Evolutionary conservation across 2,888 invertebrate species (phyloP).

Genomic region (Tenthredo distinguenda): DNA sequence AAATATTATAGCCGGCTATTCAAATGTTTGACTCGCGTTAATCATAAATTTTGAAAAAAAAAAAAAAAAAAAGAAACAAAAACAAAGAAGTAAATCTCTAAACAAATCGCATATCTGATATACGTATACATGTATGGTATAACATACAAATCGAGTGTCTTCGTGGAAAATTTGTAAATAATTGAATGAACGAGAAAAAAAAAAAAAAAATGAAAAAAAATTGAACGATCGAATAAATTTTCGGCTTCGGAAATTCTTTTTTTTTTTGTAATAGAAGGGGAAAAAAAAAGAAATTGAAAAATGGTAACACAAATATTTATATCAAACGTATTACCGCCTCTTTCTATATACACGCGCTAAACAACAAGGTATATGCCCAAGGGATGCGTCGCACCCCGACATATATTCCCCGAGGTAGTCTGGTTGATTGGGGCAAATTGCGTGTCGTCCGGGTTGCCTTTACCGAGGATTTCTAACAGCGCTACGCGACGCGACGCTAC

Average conservation of each 20-base stretch:
- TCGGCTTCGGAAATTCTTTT: not conserved
- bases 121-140: too few relatives aligned
- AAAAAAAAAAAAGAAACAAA: not conserved
- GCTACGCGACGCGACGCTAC: too few relatives aligned
- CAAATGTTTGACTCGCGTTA: not conserved
- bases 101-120: not conserved
- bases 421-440: slow-evolving; percentile 30
- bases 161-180: not conserved
- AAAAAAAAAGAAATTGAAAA: not conserved
- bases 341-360: not conserved
- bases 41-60: not conserved
- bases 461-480: slow-evolving; percentile 8
- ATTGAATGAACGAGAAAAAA: too few relatives aligned
- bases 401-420: not conserved
- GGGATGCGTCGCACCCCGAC: not conserved
- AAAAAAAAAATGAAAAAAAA: too few relatives aligned
- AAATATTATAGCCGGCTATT: not conserved
- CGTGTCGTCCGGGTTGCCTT: not conserved
- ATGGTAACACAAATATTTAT: not conserved
- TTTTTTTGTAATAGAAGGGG: not conserved
- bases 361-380: not conserved
- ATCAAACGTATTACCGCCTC: not conserved
- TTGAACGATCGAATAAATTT: not conserved
- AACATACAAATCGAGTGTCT: not conserved
- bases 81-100: not conserved